Conservation (phyloP, 2,888 invertebrate species). For the Leptarthrus brevirostris region DNA sequence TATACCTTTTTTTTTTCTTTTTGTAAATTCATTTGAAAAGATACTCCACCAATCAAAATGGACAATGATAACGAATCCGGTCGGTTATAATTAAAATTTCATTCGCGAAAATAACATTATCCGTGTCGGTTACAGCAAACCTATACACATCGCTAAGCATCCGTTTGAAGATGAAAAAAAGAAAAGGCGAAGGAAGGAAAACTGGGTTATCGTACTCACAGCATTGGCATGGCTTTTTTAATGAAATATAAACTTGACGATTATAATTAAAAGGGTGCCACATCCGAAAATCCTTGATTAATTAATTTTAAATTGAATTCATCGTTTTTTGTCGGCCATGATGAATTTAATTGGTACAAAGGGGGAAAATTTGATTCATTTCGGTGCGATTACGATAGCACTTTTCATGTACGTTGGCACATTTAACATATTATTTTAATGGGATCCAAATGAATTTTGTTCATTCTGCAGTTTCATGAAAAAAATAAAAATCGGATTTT, state of each 20-base stretch:
- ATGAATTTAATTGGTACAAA: constrained; percentile 21
- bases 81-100: constrained; percentile 17
- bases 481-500: too few species aligned
- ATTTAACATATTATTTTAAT: too few species aligned
- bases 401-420: too few species aligned
- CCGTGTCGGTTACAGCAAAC: background rate
- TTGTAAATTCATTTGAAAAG: too few species aligned
- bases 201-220: background rate
- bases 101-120: background rate
- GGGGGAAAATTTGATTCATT: background rate
- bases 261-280: constrained; percentile 41
- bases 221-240: background rate
- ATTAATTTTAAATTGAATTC: constrained; percentile 43
- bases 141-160: background rate
- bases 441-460: too few species aligned
- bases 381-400: too few species aligned
- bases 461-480: too few species aligned
- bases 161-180: background rate
- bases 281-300: constrained; percentile 42
- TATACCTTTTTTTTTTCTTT: too few species aligned
- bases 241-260: constrained; percentile 36
- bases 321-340: background rate
- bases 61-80: constrained; percentile 2
- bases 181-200: background rate
- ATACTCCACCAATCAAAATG: too few species aligned